Base-by-base conservation (phyloP, 2,888 invertebrate genomes). In the Peribatodes rhomboidaria region DNA sequence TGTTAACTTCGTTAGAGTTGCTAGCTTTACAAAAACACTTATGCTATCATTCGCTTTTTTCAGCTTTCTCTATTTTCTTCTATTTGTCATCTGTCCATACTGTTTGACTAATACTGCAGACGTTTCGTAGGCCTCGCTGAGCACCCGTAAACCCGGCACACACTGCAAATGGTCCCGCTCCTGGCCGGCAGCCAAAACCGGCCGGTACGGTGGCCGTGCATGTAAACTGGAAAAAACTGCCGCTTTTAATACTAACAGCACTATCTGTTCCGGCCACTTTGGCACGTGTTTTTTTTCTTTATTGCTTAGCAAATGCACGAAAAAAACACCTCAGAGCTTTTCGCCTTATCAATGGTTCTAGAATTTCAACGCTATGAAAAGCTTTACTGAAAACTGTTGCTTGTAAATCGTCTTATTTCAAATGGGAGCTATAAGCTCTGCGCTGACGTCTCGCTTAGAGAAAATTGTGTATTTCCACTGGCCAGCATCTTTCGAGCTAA, bases 171-270 rank as follows among this genome's bases (percentile, higher is more conserved):
- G 78, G 79, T 71, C 71, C 62, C 65, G 67, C 69, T 59, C 67
- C 70, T 88, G 88, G 88, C 82, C 35, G 33, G 9, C 20, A 41
- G 84, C 88, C 88, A 87, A 81, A 76, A 73, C 69, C 55, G 68
- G 75, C 77, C 74, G 70, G 77, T 77, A 78, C 75, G 75, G 76
- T 80, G 73, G 77, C 75, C 80, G 81, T 79, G 79, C 75, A 79
- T 78, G 81, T 78, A 77, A 78, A 82, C 74, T 74, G 75, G 72
- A 65, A 82, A 83, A 79, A 83, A 80, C 71, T 74, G 72, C 69
- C 66, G 63, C 72, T 74, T 70, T 75, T 75, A 73, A 73, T 67
- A 71, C 70, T 65, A 74, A 73, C 76, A 68, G 63, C 72, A 71
- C 71, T 75, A 73, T 76, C 72, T 69, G 68, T 74, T 71, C 57